These are phyloP conservation scores for Microvelia longipes DNA, from an alignment of 1,140 invertebrate genomes.

Conservation along the genomic window DNA sequence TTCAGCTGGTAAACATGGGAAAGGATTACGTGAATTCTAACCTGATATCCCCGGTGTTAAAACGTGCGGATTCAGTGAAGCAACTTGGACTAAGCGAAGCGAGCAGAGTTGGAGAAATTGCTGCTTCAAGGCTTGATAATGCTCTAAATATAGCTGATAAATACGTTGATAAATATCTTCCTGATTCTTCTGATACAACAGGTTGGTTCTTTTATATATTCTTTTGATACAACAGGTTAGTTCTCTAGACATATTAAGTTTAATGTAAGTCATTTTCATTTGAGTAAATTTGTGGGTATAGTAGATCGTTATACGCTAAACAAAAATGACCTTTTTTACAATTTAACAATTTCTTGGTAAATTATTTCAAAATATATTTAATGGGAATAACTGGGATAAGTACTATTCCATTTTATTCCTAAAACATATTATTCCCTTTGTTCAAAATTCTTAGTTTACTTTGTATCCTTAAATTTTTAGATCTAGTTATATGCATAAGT, in stretches of 20 bases:
- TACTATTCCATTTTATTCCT: no score
- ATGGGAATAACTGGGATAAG: no score
- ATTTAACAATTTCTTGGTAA: no score
- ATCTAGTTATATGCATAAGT: no score
- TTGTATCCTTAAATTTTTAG: no score
- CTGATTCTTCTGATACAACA: conserved; percentile 42
- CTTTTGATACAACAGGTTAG: background rate
- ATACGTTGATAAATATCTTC: conserved; percentile 63
- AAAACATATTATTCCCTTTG: no score
- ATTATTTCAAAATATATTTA: no score
- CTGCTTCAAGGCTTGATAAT: conserved; percentile 49
- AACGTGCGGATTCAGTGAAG: conserved; percentile 59
- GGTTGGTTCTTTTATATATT: conserved; percentile 29
- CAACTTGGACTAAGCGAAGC: conserved; percentile 50
- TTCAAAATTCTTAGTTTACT: no score
- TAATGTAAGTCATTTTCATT: background rate
- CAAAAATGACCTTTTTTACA: no score
- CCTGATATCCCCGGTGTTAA: conserved; percentile 47
- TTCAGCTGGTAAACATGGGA: conserved; percentile 63
- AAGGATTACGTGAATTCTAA: conserved; percentile 51
- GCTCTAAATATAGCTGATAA: conserved; percentile 57
- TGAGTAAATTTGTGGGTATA: no score
- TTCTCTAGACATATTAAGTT: background rate
- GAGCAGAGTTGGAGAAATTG: conserved; percentile 37
- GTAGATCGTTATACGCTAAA: no score